phyloP scores from a whole-genome alignment of 2,113 vertebrate genomes.

The Delphinus delphis region DNA sequence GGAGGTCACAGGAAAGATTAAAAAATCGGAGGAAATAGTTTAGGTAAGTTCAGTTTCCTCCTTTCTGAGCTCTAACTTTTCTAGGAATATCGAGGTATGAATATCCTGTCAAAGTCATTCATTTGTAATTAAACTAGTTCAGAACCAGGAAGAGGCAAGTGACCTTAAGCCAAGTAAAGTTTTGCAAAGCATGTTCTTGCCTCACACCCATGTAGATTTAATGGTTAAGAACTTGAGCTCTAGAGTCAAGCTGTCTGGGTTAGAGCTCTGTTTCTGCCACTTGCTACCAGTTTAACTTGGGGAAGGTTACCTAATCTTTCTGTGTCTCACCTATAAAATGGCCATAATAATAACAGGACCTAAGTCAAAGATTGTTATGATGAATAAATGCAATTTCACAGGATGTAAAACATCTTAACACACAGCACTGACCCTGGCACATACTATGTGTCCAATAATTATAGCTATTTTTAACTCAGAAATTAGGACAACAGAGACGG shows the following conservation, averaged over 20 bases:
- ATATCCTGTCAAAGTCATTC: neutral
- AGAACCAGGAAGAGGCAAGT: neutral
- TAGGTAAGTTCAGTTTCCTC: neutral
- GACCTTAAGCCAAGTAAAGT: neutral
- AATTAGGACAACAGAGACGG: neutral
- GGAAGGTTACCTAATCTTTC: neutral
- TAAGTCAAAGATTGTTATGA: neutral
- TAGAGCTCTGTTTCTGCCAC: neutral
- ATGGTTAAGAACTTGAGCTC: neutral
- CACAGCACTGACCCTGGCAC: neutral
- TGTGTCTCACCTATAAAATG: neutral
- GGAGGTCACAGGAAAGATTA: neutral
- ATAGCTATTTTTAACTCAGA: neutral
- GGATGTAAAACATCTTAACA: conserved; percentile 1
- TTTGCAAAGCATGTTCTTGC: neutral
- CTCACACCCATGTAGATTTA: neutral
- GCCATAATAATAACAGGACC: neutral
- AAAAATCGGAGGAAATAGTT: neutral
- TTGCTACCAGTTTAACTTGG: neutral
- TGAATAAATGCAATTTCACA: neutral
- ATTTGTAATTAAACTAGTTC: neutral
- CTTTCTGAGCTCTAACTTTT: neutral
- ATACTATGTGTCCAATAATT: neutral
- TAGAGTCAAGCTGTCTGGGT: neutral
- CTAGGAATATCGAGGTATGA: neutral